These are phyloP conservation scores for Squalus acanthias DNA, from an alignment of 2,797 vertebrate species.

Conservation along the genomic window DNA sequence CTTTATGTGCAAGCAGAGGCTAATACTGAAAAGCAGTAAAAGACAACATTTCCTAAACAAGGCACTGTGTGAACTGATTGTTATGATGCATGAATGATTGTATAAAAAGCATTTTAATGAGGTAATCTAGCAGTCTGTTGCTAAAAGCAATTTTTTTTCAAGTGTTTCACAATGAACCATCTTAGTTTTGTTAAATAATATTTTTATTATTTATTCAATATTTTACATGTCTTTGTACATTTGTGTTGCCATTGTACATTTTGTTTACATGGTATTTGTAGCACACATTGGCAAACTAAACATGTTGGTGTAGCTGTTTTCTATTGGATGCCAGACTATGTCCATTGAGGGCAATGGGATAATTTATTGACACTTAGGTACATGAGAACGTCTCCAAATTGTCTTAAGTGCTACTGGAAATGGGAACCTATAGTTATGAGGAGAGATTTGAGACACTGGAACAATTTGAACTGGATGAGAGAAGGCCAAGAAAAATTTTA, in stretches of 20 bases:
- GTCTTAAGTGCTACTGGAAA: background rate
- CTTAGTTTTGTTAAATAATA: no score
- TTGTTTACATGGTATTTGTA: background rate
- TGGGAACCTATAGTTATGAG: background rate
- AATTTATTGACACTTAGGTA: background rate
- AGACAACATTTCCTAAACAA: no score
- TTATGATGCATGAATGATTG: background rate
- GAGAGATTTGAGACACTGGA: background rate
- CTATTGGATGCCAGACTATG: background rate
- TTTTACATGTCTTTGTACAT: background rate
- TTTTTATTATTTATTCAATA: background rate
- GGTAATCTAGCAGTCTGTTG: background rate
- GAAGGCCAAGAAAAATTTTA: background rate
- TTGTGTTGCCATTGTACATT: background rate
- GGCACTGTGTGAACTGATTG: background rate
- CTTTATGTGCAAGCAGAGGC: background rate
- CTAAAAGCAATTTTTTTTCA: background rate
- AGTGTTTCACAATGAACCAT: background rate
- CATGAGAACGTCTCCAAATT: background rate
- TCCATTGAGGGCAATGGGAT: background rate
- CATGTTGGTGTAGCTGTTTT: background rate
- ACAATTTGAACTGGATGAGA: background rate
- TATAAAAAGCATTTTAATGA: background rate
- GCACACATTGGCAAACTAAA: background rate
- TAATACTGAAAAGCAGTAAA: background rate